A percentile compares a stretch with the other conserved stretches of the same genome.
Conservation (phyloP, 2,113 vertebrate species). For the Pygoscelis antarcticus region DNA sequence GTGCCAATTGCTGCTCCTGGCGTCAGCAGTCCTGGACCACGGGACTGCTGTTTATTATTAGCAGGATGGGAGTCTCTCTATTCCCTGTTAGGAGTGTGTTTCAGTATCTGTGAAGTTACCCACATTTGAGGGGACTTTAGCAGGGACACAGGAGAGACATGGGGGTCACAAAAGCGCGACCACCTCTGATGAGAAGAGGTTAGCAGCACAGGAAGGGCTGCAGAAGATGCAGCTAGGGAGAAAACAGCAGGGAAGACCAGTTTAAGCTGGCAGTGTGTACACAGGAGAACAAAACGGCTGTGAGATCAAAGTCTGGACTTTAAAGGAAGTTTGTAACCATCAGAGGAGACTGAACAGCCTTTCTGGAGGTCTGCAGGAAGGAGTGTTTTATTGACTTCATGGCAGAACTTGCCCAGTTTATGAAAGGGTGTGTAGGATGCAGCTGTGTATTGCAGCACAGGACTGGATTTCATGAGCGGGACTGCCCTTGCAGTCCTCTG, state of each 20-base stretch:
- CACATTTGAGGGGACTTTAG: not conserved
- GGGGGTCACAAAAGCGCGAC: not conserved
- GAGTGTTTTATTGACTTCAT: not conserved
- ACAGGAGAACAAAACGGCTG: not conserved
- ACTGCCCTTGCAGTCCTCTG: not conserved
- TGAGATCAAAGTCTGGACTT: not conserved
- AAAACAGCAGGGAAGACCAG: not conserved
- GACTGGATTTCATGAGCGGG: not conserved
- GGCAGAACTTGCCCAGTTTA: not conserved
- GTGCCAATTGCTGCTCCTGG: not conserved
- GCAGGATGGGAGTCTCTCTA: not conserved
- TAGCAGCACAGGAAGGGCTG: not conserved
- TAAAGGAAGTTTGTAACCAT: not conserved
- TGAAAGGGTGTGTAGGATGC: not conserved
- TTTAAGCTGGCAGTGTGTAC: not conserved
- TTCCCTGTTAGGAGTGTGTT: not conserved
- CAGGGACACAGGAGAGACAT: not conserved
- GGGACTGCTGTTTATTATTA: not conserved
- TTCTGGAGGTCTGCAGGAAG: not conserved
- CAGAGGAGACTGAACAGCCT: not conserved
- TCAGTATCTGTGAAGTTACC: not conserved
- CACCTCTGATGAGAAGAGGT: not conserved
- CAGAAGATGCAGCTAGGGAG: not conserved
- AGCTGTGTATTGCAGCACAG: not conserved
- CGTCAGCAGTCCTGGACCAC: not conserved